Conservation (phyloP, 2,113 vertebrate species). For the Orthonyx spaldingii region DNA sequence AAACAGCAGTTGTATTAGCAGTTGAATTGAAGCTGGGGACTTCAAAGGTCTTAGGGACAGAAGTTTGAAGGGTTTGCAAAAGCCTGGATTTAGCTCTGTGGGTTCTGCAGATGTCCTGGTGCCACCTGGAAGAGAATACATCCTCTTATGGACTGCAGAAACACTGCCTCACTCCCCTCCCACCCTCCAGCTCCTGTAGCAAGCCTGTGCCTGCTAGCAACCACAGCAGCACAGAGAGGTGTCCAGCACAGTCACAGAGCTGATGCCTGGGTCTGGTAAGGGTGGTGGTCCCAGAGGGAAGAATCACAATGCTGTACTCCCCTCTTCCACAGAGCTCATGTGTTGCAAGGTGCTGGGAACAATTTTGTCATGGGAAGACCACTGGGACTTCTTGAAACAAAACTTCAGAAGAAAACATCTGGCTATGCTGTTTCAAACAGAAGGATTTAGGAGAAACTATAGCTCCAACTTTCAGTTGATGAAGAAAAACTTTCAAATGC, state of each 20-base stretch:
- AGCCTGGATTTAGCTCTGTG: not conserved
- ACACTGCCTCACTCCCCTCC: no score
- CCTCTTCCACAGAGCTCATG: rapidly evolving
- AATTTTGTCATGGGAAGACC: not conserved
- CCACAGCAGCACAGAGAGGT: not conserved
- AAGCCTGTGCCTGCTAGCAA: rapidly evolving
- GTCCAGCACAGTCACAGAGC: not conserved
- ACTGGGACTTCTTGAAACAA: not conserved
- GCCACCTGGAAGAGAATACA: not conserved
- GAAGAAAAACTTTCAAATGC: not conserved
- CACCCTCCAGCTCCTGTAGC: not conserved
- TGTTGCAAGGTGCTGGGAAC: not conserved
- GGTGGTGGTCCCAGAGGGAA: not conserved
- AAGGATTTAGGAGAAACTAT: not conserved
- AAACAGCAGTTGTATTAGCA: not conserved
- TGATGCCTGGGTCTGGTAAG: not conserved
- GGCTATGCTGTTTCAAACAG: not conserved
- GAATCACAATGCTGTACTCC: not conserved
- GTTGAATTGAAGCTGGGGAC: not conserved
- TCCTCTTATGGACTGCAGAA: not conserved
- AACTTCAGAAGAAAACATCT: not conserved
- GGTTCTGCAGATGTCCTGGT: not conserved
- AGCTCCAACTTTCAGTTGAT: not conserved
- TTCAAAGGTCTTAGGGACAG: not conserved
- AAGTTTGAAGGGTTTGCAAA: not conserved